Evolutionary conservation across 2,888 invertebrate species (phyloP).

Genomic region (Thereva unica): DNA sequence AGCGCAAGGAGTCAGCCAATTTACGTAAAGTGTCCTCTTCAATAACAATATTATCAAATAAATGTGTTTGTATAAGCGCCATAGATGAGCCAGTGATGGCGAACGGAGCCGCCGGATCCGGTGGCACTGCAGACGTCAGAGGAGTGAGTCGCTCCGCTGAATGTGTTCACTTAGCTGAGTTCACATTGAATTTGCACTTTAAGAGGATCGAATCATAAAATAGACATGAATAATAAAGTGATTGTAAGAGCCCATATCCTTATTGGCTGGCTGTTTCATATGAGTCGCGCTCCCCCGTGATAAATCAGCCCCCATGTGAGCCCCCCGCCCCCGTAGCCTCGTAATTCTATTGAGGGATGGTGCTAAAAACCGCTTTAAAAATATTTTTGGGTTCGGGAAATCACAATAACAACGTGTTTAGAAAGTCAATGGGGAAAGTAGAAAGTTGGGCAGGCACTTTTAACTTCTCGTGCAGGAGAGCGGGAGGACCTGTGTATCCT

Average conservation of each 20-base stretch:
- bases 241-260: conserved; percentile 41
- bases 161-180: conserved; percentile 33
- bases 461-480: neutral
- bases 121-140: conserved; percentile 10
- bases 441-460: too few relatives aligned
- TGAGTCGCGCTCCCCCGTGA: neutral
- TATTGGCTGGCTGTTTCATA: conserved; percentile 30
- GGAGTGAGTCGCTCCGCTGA: conserved; percentile 16
- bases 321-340: conserved; percentile 1
- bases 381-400: conserved; percentile 23
- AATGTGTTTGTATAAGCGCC: conserved; percentile 7
- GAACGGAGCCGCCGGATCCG: neutral
- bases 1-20: conserved; percentile 26
- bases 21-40: conserved; percentile 35
- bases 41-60: conserved; percentile 36
- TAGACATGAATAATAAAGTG: conserved; percentile 43
- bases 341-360: conserved; percentile 1
- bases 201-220: conserved; percentile 40
- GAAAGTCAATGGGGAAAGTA: conserved; percentile 11
- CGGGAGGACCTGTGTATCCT: neutral
- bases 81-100: neutral
- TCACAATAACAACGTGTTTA: conserved; percentile 30
- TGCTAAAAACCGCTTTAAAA: conserved; percentile 24
- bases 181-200: conserved; percentile 33
- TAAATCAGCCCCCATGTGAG: conserved; percentile 6